Conservation (phyloP, 2,888 invertebrate species). For the Clepsis dumicolana region DNA sequence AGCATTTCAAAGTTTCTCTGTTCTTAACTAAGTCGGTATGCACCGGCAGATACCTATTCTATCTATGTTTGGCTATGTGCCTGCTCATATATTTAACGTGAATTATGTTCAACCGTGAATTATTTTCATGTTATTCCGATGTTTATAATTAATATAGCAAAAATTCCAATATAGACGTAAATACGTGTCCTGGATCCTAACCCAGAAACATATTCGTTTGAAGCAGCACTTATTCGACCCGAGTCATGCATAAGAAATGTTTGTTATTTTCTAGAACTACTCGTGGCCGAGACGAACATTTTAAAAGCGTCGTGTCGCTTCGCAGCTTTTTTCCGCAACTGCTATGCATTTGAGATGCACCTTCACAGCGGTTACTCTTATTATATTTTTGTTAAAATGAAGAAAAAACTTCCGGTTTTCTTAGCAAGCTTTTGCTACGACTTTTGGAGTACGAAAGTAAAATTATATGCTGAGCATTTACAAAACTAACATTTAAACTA, state of each 20-base stretch:
- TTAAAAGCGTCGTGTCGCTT: constrained; percentile 27
- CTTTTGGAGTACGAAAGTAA: too few relatives aligned
- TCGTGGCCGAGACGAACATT: constrained; percentile 5
- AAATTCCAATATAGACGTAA: constrained; percentile 6
- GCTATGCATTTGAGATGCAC: constrained; percentile 37
- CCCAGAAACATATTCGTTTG: constrained; percentile 11
- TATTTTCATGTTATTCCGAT: too few relatives aligned
- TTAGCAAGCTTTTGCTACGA: background rate
- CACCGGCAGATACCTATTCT: background rate
- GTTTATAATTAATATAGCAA: background rate
- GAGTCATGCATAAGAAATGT: background rate
- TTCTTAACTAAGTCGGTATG: background rate
- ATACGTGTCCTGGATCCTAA: constrained; percentile 11
- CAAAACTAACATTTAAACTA: background rate
- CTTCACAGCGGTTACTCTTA: constrained; percentile 16
- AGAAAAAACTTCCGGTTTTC: background rate
- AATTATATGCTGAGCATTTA: background rate
- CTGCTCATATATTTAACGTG: too few relatives aligned
- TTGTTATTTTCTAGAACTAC: constrained; percentile 8
- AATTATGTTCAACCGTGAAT: too few relatives aligned
- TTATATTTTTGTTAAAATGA: constrained; percentile 23
- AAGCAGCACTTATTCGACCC: constrained; percentile 7
- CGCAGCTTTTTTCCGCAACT: constrained; percentile 31
- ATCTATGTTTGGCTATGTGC: background rate
- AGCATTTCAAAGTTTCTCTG: background rate